Evolutionary conservation across 2,113 vertebrate species (phyloP), one percentile per base, ranked within the genome.

Genomic region (Laticauda colubrina): DNA sequence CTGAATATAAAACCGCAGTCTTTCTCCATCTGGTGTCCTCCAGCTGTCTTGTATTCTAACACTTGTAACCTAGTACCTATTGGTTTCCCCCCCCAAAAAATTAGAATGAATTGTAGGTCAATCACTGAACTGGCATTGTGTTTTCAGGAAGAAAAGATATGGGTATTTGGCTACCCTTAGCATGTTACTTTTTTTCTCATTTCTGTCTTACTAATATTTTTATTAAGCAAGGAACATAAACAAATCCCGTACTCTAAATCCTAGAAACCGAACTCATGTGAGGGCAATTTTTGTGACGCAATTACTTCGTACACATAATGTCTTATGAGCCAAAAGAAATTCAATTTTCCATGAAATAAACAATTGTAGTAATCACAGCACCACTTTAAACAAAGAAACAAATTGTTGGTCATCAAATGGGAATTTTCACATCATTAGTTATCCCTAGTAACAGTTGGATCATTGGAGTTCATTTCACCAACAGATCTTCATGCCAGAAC

Each of bases 311-410:
- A 88, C 24, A 10, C 26, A 61, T 48, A 39, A 69, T 75, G 45
- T 6, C 48, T 88, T 90, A 92, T 21, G 0, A 64, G 5, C 59
- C 86, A 92, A 18, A 95, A 86, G 55, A 56, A 45, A 90, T 90
- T 93, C 89, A 54, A 87, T 93, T 56, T 90, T 34, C 61, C 39
- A 56, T 56, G 53, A 64, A 88, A 69, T 87, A 54, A 91, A 91
- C 23, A 75, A 75, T 10, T 94, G 85, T 92, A 95, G 91, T 61
- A 93, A 95, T 91, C 91, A 39, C 85, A 93, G 94, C 89, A 91
- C 43, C 92, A 94, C 54, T 85, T n/a, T 14, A n/a, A 81, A 81
- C 75, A 81, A 69, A 69, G 29, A 69, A 81, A 81, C 34, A 81
- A 81, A 43, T 43, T 43, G 75, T 81, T 81, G 75, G 34, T 81